A percentile compares a stretch with the other conserved stretches of the same genome.
phyloP scores from a whole-genome alignment of 2,888 invertebrate genomes.

The Brassicogethes aeneus region DNA sequence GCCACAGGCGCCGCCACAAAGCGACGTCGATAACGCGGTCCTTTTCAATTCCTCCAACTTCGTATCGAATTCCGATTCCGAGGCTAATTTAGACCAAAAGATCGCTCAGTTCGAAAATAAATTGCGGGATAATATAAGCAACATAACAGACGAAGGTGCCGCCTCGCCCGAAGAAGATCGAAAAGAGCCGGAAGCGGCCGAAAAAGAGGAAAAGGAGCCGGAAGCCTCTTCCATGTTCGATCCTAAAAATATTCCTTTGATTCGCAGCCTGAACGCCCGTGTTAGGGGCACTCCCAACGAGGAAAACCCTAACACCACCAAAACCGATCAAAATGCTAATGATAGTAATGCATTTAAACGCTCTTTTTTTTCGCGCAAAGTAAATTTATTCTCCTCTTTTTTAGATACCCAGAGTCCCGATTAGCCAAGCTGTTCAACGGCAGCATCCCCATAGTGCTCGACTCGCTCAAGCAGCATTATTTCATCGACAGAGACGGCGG shows the following conservation, averaged over 20 bases:
- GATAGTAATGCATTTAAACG: no score
- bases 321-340: no score
- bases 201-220: not conserved
- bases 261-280: not conserved
- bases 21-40: no score
- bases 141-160: not conserved
- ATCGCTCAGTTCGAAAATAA: not conserved
- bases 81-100: not conserved
- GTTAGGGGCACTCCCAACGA: not conserved
- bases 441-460: constrained; percentile 89
- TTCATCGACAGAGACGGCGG: constrained; percentile 98
- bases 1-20: no score
- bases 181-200: not conserved
- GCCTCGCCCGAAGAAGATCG: not conserved
- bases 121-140: not conserved
- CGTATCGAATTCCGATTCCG: not conserved
- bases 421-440: constrained; percentile 92
- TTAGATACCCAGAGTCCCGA: constrained; percentile 88
- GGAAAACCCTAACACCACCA: no score
- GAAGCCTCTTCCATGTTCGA: no score
- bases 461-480: constrained; percentile 94
- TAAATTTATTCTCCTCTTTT: constrained; percentile 31
- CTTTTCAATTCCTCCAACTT: not conserved
- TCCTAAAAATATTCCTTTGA: no score
- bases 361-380: no score